Evolutionary conservation across 1,140 invertebrate genomes (phyloP).

Genomic region (Listronotus bonariensis): DNA sequence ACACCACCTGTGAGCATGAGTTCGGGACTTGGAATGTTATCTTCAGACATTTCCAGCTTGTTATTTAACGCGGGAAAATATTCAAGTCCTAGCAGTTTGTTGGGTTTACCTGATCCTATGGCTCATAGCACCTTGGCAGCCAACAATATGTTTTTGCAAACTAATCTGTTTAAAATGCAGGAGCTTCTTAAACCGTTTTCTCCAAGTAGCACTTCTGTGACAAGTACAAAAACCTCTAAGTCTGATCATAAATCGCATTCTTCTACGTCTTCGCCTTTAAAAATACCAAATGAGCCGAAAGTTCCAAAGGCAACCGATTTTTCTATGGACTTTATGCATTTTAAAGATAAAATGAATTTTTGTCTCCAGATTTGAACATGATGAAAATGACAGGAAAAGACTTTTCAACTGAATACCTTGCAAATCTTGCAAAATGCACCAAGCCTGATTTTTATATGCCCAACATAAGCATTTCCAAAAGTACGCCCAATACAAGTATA

Average conservation of each 20-base stretch:
- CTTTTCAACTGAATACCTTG: constrained; percentile 55
- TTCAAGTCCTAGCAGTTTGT: constrained; percentile 60
- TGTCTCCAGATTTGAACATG: constrained; percentile 57
- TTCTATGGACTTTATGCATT: constrained; percentile 49
- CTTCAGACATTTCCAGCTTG: constrained; percentile 64
- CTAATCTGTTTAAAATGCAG: constrained; percentile 60
- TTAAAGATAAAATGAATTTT: constrained; percentile 53
- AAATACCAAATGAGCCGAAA: constrained; percentile 50
- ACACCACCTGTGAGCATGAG: constrained; percentile 59
- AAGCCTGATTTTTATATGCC: constrained; percentile 50
- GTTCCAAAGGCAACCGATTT: constrained; percentile 46
- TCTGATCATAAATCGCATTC: constrained; percentile 50
- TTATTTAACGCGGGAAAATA: constrained; percentile 66
- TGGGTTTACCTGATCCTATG: constrained; percentile 69
- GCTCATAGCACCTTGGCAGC: constrained; percentile 70
- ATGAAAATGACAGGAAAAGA: constrained; percentile 51
- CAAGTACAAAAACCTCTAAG: constrained; percentile 36
- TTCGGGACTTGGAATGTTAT: constrained; percentile 63
- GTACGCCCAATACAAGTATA: constrained; percentile 18
- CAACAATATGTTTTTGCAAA: constrained; percentile 69
- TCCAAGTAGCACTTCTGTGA: constrained; percentile 49
- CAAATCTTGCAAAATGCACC: constrained; percentile 51
- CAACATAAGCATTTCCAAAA: constrained; percentile 40
- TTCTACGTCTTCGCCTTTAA: constrained; percentile 55
- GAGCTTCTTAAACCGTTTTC: constrained; percentile 59